Percentiles rank a stretch among this genome's conserved stretches.
phyloP scores from a whole-genome alignment of 2,797 vertebrate genomes.

The Hydrophis major region DNA sequence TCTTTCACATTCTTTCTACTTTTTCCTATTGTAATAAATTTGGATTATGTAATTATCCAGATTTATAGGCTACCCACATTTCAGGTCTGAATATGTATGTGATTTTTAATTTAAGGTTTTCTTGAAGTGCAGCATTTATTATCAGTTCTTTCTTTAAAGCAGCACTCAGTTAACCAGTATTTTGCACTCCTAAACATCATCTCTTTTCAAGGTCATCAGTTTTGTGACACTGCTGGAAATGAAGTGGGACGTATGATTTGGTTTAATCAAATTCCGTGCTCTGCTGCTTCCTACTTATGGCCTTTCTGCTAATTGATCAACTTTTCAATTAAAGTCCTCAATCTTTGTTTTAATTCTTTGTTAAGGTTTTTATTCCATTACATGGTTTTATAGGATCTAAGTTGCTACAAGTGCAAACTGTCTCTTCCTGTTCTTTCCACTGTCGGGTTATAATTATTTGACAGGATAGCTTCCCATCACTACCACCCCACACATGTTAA shows the following conservation, averaged over 20 bases:
- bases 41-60: slow-evolving; percentile 66
- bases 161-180: slow-evolving; percentile 50
- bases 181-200: slow-evolving; percentile 60
- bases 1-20: slow-evolving; percentile 52
- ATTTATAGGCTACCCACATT: slow-evolving; percentile 64
- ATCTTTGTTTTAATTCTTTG: slow-evolving; percentile 79
- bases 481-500: slow-evolving; percentile 13
- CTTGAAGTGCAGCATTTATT: slow-evolving; percentile 63
- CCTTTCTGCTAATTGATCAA: slow-evolving; percentile 79
- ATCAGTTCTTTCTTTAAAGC: slow-evolving; percentile 56
- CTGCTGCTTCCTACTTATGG: slow-evolving; percentile 70
- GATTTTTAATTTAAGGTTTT: slow-evolving; percentile 68
- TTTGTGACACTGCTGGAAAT: slow-evolving; percentile 65
- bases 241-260: slow-evolving; percentile 69
- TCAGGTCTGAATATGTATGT: slow-evolving; percentile 65
- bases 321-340: slow-evolving; percentile 78
- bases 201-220: slow-evolving; percentile 75
- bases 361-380: slow-evolving; percentile 73
- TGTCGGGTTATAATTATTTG: slow-evolving; percentile 39
- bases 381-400: slow-evolving; percentile 65
- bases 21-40: slow-evolving; percentile 69
- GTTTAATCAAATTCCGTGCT: slow-evolving; percentile 80
- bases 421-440: slow-evolving; percentile 38
- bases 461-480: not conserved
- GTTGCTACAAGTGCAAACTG: slow-evolving; percentile 48